phyloP scores from a whole-genome alignment of 2,888 invertebrate genomes.

The Aquatica leii region DNA sequence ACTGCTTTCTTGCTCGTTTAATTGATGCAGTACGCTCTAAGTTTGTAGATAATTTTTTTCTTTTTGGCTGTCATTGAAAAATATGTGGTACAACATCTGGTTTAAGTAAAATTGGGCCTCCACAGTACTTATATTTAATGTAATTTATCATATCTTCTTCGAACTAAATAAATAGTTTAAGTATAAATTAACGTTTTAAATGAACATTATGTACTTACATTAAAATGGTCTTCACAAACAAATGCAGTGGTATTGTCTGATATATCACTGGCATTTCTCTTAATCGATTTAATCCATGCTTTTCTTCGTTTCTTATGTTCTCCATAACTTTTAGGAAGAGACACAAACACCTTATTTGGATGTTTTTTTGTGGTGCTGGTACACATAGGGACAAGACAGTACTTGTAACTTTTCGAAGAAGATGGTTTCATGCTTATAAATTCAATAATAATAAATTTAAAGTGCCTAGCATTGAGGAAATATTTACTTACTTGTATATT shows the following conservation, averaged over 20 bases:
- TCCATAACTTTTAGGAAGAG: not conserved
- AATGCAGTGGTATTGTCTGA: conserved; percentile 1
- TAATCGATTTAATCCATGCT: conserved; percentile 8
- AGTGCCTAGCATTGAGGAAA: too few relatives aligned
- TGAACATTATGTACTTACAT: not conserved
- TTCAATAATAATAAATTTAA: too few relatives aligned
- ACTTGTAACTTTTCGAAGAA: too few relatives aligned
- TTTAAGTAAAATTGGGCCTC: conserved; percentile 2
- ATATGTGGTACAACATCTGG: conserved; percentile 13
- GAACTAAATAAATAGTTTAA: conserved; percentile 4
- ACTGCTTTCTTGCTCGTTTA: not conserved
- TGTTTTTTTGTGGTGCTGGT: not conserved
- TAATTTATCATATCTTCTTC: conserved; percentile 10
- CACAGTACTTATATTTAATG: conserved; percentile 4
- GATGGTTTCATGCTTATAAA: too few relatives aligned
- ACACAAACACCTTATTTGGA: not conserved
- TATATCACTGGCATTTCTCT: not conserved
- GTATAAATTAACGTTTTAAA: not conserved
- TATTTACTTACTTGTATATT: too few relatives aligned
- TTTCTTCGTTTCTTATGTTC: not conserved
- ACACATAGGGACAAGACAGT: conserved; percentile 10
- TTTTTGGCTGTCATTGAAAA: conserved; percentile 3
- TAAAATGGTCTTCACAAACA: conserved; percentile 18
- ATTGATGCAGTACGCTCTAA: not conserved
- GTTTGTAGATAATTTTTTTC: not conserved